These are phyloP conservation scores for Zaprionus tsacasi DNA, from an alignment of 1,140 invertebrate species.

Conservation along the genomic window DNA sequence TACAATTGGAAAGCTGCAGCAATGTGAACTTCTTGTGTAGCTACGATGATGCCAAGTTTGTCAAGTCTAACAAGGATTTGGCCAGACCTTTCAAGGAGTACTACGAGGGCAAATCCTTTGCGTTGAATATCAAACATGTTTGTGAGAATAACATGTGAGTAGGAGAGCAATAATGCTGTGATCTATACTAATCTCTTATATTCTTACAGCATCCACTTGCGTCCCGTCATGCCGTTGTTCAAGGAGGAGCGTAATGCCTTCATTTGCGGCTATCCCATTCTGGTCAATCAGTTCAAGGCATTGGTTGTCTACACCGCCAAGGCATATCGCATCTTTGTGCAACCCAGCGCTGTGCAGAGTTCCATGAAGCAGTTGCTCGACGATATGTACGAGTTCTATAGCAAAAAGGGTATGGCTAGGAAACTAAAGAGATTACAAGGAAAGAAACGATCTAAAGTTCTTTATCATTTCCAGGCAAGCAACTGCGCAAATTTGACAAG, in stretches of 20 bases:
- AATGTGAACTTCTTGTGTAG: slow-evolving; percentile 70
- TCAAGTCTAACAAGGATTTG: slow-evolving; percentile 77
- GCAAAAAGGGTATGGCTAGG: slow-evolving; percentile 4
- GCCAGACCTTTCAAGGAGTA: slow-evolving; percentile 70
- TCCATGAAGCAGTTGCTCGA: slow-evolving; percentile 84
- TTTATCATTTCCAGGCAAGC: slow-evolving; percentile 39
- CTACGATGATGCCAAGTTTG: slow-evolving; percentile 76
- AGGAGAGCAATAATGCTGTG: neutral
- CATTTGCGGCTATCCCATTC: slow-evolving; percentile 64
- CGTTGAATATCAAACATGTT: slow-evolving; percentile 73
- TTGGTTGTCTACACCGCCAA: slow-evolving; percentile 60
- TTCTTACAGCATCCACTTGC: slow-evolving; percentile 62
- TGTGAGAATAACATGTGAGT: slow-evolving; percentile 82
- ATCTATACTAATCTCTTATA: neutral
- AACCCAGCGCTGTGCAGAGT: slow-evolving; percentile 84
- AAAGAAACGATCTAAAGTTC: neutral
- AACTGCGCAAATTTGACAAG: slow-evolving; percentile 53
- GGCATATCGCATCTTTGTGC: slow-evolving; percentile 86
- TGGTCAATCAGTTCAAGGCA: slow-evolving; percentile 58
- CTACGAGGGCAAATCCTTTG: slow-evolving; percentile 77
- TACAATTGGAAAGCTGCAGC: slow-evolving; percentile 66
- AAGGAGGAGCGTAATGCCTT: slow-evolving; percentile 67
- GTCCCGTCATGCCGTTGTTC: slow-evolving; percentile 74
- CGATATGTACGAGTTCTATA: slow-evolving; percentile 86
- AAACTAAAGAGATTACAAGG: neutral